Evolutionary conservation across 2,797 vertebrate species (phyloP).

Genomic region (Lacerta viridis): DNA sequence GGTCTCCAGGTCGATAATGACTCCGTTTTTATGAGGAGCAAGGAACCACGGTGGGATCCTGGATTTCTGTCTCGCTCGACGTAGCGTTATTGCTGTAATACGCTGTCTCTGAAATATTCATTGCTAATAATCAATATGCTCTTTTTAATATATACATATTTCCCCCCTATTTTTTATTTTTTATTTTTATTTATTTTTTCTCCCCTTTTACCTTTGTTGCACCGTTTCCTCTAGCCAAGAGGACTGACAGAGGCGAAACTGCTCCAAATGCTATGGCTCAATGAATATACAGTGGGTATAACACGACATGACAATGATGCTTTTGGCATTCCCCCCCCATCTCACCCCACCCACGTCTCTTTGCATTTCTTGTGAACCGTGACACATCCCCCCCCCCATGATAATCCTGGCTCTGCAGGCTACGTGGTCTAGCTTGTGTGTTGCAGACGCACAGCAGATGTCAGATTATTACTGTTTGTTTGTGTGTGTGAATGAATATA

Average conservation of each 20-base stretch:
- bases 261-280: conserved; percentile 79
- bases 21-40: conserved; percentile 56
- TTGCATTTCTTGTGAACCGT: conserved; percentile 34
- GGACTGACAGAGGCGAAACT: conserved; percentile 80
- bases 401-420: conserved; percentile 66
- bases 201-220: conserved; percentile 70
- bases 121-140: conserved; percentile 72
- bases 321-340: conserved; percentile 71
- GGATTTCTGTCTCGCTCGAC: conserved; percentile 60
- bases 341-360: conserved; percentile 64
- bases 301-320: conserved; percentile 53
- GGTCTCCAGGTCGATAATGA: no score
- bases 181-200: conserved; percentile 57
- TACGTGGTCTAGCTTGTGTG: conserved; percentile 55
- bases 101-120: conserved; percentile 56
- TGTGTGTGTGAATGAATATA: neutral
- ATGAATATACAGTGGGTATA: conserved; percentile 82
- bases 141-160: conserved; percentile 42
- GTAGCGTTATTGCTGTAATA: conserved; percentile 63
- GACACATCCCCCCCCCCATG: no score
- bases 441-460: conserved; percentile 23
- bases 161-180: conserved; percentile 66
- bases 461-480: neutral
- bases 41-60: conserved; percentile 75
- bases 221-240: conserved; percentile 79